Evolutionary conservation across 2,113 vertebrate genomes (phyloP), one percentile per base, ranked within the genome.

Genomic region (Nycticorax nycticorax): DNA sequence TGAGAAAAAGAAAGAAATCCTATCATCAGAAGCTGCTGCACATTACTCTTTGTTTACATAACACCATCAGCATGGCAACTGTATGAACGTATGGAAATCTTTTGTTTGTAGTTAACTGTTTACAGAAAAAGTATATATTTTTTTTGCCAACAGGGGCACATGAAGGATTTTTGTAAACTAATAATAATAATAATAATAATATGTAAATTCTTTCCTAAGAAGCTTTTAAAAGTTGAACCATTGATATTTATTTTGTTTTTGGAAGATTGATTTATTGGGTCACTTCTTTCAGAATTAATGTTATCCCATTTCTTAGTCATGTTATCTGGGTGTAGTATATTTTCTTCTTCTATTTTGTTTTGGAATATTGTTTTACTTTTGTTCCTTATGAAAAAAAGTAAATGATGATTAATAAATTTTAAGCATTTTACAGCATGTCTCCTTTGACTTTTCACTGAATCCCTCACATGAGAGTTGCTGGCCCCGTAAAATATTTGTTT

Each of bases 191-290:
- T 93, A 92, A 91, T 85, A 93, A 75, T 91, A 94, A 59, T 41
- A 43, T 88, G 91, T 96, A 97, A 94, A 88, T 96, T 92, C 83
- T 96, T 95, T 97, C 87, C 26, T 95, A 92, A 43, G 33, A 91
- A 89, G n/a, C 48, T 96, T 95, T 89, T 59, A 56, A 59, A 97
- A 69, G 80, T 83, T 91, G 45, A 91, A 96, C 64, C 18, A 83
- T 43, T 94, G 87, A 94, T 98, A 98, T 97, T 98, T 97, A 97
- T 98, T 72, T 95, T 93, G 26, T n/a, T 75, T 89, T 86, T 88
- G 20, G 57, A 89, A 92, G 93, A 79, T 5, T 78, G 88, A 92
- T 92, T 92, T 97, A n/a, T 69, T 87, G 87, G 89, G 80, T 78
- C 28, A 86, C 86, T 96, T 88, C 79, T 86, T 93, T 92, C 78